Percentiles rank a stretch among this genome's conserved stretches.
Conservation (phyloP, 37 sponge, comb jelly and placozoan species). For the Geodia barretti region DNA sequence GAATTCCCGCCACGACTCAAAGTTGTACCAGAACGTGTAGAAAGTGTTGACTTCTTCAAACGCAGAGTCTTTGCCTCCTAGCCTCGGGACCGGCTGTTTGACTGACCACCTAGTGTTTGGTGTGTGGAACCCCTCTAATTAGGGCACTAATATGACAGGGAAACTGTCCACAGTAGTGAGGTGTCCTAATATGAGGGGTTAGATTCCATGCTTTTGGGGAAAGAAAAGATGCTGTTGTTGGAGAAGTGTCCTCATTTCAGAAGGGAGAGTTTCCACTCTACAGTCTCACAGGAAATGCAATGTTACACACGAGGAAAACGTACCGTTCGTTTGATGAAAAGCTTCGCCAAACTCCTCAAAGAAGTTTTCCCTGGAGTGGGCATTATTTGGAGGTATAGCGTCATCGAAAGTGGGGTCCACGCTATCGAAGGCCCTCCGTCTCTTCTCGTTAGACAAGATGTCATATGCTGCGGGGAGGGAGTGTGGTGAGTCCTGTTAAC, state of each 20-base stretch:
- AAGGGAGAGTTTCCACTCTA: neutral
- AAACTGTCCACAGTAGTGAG: too few relatives aligned
- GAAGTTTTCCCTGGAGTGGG: slow-evolving; percentile 75
- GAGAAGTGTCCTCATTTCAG: too few relatives aligned
- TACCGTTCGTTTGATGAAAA: slow-evolving; percentile 72
- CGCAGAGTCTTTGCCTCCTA: slow-evolving; percentile 60
- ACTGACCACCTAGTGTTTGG: slow-evolving; percentile 76
- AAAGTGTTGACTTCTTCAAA: slow-evolving; percentile 84
- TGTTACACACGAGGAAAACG: neutral
- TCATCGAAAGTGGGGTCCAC: slow-evolving; percentile 91
- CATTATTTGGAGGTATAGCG: slow-evolving; percentile 58
- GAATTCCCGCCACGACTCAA: slow-evolving; percentile 97
- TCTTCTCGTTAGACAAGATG: slow-evolving; percentile 22
- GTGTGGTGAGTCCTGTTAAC: neutral
- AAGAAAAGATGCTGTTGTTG: too few relatives aligned
- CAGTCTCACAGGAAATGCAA: neutral
- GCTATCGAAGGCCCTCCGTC: slow-evolving; percentile 90
- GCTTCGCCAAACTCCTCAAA: slow-evolving; percentile 78
- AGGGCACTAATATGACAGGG: neutral
- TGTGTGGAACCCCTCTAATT: neutral
- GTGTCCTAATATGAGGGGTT: too few relatives aligned
- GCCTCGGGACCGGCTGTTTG: slow-evolving; percentile 78
- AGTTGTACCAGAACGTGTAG: slow-evolving; percentile 94
- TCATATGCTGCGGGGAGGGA: slow-evolving; percentile 14
- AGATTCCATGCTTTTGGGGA: too few relatives aligned